These are phyloP conservation scores for Drosophila hamatofila DNA, from an alignment of 2,888 invertebrate species.

Conservation along the genomic window DNA sequence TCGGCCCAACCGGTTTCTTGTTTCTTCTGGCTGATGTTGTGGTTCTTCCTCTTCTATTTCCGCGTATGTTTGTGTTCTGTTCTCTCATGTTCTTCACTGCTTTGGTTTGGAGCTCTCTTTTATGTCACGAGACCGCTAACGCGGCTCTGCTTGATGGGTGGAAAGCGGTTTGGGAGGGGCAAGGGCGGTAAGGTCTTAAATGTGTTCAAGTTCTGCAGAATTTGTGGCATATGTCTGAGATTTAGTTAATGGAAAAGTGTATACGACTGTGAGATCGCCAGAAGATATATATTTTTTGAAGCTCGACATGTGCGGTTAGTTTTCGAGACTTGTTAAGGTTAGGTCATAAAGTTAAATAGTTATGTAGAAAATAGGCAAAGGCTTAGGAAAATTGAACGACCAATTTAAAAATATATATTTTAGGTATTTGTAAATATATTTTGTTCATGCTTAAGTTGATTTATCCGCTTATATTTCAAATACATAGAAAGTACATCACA, in stretches of 20 bases:
- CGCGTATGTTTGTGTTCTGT: constrained; percentile 20
- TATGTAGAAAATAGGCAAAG: background rate
- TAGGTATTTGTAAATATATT: too few relatives aligned
- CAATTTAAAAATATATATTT: too few relatives aligned
- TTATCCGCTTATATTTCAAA: too few relatives aligned
- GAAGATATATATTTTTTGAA: constrained; percentile 39
- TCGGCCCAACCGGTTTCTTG: constrained; percentile 65
- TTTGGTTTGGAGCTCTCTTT: constrained; percentile 26
- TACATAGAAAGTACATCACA: too few relatives aligned
- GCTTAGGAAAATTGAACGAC: too few relatives aligned
- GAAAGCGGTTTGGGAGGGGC: background rate
- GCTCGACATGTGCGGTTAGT: constrained; percentile 1
- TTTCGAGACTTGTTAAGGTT: background rate
- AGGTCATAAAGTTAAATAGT: background rate
- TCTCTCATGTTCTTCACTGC: constrained; percentile 49
- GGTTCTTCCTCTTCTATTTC: constrained; percentile 38
- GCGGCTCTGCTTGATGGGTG: background rate
- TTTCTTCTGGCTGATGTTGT: constrained; percentile 47
- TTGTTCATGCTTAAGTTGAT: too few relatives aligned
- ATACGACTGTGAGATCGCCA: constrained; percentile 59
- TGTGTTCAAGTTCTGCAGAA: constrained; percentile 65
- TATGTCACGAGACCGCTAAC: constrained; percentile 65
- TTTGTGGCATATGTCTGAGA: constrained; percentile 49
- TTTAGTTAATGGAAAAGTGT: constrained; percentile 57
- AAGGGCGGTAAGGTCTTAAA: constrained; percentile 39